A percentile compares a stretch with the other conserved stretches of the same genome.
Conservation (phyloP, 2,888 invertebrate genomes). For the Zele albiditarsus region DNA sequence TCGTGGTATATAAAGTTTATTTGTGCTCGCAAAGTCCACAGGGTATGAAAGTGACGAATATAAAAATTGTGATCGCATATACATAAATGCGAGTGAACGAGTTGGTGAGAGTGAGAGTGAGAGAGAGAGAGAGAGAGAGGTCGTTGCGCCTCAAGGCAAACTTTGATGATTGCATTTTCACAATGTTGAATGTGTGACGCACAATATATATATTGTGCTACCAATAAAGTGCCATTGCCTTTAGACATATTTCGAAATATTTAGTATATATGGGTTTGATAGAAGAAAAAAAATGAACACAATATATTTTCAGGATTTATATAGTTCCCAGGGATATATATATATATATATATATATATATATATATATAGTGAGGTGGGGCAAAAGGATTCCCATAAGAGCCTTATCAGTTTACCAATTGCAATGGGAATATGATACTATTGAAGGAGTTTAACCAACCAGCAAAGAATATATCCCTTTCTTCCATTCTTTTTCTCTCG, state of each 20-base stretch:
- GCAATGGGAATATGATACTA: slow-evolving; percentile 7
- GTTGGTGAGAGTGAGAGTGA: background rate
- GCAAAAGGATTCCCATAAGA: slow-evolving; percentile 8
- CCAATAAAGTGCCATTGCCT: background rate
- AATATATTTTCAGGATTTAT: background rate
- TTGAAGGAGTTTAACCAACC: background rate
- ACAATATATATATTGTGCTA: no score
- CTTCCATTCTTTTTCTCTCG: background rate
- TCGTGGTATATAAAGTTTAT: background rate
- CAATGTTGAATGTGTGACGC: background rate
- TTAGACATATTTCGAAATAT: background rate
- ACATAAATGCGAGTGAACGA: background rate
- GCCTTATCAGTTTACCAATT: slow-evolving; percentile 8
- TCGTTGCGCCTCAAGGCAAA: background rate
- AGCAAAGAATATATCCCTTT: background rate
- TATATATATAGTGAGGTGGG: no score
- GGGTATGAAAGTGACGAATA: background rate
- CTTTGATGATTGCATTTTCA: background rate
- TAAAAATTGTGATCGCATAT: background rate
- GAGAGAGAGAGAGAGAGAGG: background rate
- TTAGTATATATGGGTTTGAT: no score
- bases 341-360: no score
- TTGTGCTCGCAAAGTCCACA: background rate
- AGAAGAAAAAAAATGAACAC: background rate
- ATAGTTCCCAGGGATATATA: background rate